These are phyloP conservation scores for Schizothorax lantsangensis DNA, from an alignment of 2,797 vertebrate genomes.

Conservation along the genomic window DNA sequence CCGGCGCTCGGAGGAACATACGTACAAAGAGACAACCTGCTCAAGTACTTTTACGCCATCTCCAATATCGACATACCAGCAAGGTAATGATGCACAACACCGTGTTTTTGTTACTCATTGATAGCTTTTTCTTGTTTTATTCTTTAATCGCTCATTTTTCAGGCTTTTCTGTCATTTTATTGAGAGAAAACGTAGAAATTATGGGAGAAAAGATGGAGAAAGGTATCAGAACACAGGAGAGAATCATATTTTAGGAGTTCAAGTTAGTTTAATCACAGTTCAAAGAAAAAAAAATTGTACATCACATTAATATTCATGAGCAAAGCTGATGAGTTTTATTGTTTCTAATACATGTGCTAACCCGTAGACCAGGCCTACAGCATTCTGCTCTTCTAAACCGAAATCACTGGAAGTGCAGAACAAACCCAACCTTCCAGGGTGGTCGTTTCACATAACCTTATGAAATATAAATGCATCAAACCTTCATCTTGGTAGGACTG, in stretches of 20 bases:
- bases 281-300: neutral
- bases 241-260: neutral
- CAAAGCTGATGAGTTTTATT: neutral
- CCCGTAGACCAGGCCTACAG: neutral
- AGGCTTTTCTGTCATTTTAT: neutral
- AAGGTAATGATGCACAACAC: constrained; percentile 81
- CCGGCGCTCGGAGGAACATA: constrained; percentile 94
- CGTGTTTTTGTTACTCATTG: neutral
- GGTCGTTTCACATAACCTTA: constrained; percentile 6
- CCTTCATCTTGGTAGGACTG: constrained; percentile 6
- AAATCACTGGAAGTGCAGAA: neutral
- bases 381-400: neutral
- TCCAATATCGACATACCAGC: constrained; percentile 94
- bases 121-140: neutral
- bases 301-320: neutral
- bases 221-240: neutral
- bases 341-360: neutral
- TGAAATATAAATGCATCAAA: constrained; percentile 12
- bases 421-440: neutral
- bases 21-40: constrained; percentile 90
- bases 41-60: constrained; percentile 97
- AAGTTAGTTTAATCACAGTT: neutral
- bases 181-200: neutral
- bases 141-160: neutral
- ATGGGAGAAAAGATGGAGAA: neutral